Conservation (phyloP, 2,797 vertebrate species). For the Mus caroli region DNA sequence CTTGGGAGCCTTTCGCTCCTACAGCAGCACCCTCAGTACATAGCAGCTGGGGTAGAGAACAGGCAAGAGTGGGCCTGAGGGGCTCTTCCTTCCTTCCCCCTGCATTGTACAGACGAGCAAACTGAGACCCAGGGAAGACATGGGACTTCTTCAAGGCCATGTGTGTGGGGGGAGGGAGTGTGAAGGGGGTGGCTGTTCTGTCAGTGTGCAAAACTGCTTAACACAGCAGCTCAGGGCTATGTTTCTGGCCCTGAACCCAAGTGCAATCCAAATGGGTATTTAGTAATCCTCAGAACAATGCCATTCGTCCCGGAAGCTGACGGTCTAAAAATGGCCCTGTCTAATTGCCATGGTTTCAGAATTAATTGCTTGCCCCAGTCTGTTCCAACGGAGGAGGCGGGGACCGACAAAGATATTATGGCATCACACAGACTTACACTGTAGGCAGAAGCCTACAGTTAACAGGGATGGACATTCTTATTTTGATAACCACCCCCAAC, state of each 20-base stretch:
- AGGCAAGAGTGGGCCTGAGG: background rate
- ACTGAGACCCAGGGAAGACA: conserved; percentile 49
- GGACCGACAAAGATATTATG: background rate
- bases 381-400: conserved; percentile 28
- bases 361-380: conserved; percentile 79
- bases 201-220: conserved; percentile 64
- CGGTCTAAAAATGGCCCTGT: conserved; percentile 76
- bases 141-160: conserved; percentile 40
- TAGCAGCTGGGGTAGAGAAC: background rate
- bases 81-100: background rate
- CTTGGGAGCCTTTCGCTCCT: background rate
- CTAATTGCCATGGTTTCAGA: conserved; percentile 75
- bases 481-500: background rate
- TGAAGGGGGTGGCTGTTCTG: background rate
- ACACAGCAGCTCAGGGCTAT: conserved; percentile 20
- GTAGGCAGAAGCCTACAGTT: conserved; percentile 14
- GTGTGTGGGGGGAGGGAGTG: too few species aligned
- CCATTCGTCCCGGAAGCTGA: conserved; percentile 66
- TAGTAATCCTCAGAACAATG: conserved; percentile 78
- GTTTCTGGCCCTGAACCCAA: conserved; percentile 74
- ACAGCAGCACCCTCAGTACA: background rate
- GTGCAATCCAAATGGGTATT: conserved; percentile 71
- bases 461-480: background rate
- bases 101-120: conserved; percentile 63
- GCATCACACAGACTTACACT: background rate